Evolutionary conservation across 2,888 invertebrate genomes (phyloP), one percentile per base, ranked within the genome.

Genomic region (Drosophila formosana): DNA sequence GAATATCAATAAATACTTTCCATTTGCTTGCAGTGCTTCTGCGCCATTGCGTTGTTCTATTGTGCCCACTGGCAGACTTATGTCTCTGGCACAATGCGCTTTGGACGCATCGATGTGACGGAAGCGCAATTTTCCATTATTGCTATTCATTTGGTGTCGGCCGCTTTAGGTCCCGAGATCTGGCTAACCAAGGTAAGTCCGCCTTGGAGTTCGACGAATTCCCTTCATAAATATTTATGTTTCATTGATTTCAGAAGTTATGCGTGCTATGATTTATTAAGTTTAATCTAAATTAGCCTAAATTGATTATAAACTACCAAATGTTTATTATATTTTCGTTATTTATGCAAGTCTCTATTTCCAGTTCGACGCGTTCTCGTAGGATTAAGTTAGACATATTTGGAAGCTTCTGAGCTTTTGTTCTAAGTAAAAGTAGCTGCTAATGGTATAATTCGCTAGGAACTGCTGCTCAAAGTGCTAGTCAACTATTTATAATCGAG

Each of bases 1-100:
- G 9, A 1, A 46, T 3, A 3, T 34, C 25, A 25, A 3, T 9
- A 7, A 18, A 47, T 37, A 26, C 18, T 25, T 3, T 18, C 41
- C 3, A 11, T 26, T 53, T 23, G 73, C 66, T 94, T 94, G 37
- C 95, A 98, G 94, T 97, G 98, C 92, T 97, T 99, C 92, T 96
- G 97, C 93, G 98, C 98, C 30, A 97, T 98, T 94, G 96, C 97
- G 34, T 93, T 99, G 76, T 99, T 99, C 94, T 99, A 99, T 93
- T 97, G 97, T 93, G 99, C 99, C 23, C 99, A 99, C 93, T 99
- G 99, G 99, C 99, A 99, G 92, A 98, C 99, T 0, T 99, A 99
- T 93, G 99, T 99, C 43, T 98, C 99, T 72, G 99, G 98, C 50
- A 97, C 97, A 28, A 93, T 98, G 82, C 95, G 95, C 84, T 97